phyloP scores from a whole-genome alignment of 2,113 vertebrate genomes.

The Crotalus tigris region DNA sequence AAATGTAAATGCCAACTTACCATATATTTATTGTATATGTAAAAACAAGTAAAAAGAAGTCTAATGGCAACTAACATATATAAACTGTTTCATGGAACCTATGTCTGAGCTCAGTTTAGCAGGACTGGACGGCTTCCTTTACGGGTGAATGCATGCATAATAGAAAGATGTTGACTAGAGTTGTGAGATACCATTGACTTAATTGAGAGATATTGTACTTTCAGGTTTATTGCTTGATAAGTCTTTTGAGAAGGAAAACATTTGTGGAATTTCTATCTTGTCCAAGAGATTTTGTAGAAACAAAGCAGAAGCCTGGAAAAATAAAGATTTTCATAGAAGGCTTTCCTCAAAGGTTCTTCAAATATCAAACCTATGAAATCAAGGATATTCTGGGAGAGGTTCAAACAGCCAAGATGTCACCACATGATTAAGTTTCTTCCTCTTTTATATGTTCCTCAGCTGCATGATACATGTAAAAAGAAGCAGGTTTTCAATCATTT shows the following conservation, averaged over 20 bases:
- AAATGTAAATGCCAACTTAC: neutral
- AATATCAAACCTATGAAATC: neutral
- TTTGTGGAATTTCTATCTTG: neutral
- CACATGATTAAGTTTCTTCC: neutral
- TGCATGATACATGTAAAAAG: neutral
- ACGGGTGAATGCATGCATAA: neutral
- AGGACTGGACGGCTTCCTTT: neutral
- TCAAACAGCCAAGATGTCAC: neutral
- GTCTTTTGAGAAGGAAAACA: neutral
- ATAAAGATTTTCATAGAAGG: neutral
- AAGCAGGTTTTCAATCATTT: neutral
- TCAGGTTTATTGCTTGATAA: neutral
- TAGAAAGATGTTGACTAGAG: neutral
- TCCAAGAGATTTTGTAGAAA: neutral
- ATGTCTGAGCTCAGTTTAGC: neutral
- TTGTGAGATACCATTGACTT: neutral
- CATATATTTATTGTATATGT: neutral
- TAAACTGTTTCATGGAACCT: neutral
- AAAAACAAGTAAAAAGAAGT: neutral
- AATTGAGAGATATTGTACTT: neutral
- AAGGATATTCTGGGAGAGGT: neutral
- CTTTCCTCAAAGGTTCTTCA: neutral
- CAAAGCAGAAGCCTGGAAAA: neutral
- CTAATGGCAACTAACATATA: neutral
- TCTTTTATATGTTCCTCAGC: neutral